Evolutionary conservation across 2,113 vertebrate genomes (phyloP), one percentile per base, ranked within the genome.

Genomic region (Oreamnos americanus): DNA sequence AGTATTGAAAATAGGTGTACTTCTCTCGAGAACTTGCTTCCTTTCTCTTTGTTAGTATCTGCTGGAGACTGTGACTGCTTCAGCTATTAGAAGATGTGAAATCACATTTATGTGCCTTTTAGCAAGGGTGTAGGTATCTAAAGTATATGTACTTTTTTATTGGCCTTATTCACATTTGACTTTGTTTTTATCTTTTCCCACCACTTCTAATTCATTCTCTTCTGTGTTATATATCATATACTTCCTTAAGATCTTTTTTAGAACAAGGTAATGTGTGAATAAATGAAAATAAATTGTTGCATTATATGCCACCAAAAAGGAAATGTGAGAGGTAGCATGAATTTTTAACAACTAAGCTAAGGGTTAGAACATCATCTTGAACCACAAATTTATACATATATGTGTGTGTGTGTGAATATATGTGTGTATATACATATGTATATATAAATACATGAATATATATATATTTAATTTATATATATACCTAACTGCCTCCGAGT

Each of bases 151-250:
- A 53, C 55, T 62, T 67, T 88, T 36, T 88, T 45, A 58, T 51
- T 97, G 55, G 28, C n/a, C 15, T 78, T 17, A 58, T 30, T 94
- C 13, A 67, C 57, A 57, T 88, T 88, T 90, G 79, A 7, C 5
- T 14, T 93, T 78, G n/a, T 25, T 91, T 93, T 95, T 92, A 43
- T 87, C 36, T 94, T 96, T 89, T 53, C 17, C 67, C 28, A 79
- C 43, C 81, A 30, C 45, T 92, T 85, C 13, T 95, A 64, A 76
- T 43, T 62, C 33, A 4, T 93, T 84, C 25, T 89, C 43, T 36
- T 90, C 0, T 74, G 39, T 87, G 47, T n/a, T 95, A 60, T 28
- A 0, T 81, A 89, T 85, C 28, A 88, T 79, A 47, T 60, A 81
- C 25, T 8, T 89, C 30, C 19, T 93, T 74, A 94, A 90, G 79